Evolutionary conservation across 1,140 invertebrate species (phyloP), one percentile per base, ranked within the genome.

Genomic region (Bombus pascuorum): DNA sequence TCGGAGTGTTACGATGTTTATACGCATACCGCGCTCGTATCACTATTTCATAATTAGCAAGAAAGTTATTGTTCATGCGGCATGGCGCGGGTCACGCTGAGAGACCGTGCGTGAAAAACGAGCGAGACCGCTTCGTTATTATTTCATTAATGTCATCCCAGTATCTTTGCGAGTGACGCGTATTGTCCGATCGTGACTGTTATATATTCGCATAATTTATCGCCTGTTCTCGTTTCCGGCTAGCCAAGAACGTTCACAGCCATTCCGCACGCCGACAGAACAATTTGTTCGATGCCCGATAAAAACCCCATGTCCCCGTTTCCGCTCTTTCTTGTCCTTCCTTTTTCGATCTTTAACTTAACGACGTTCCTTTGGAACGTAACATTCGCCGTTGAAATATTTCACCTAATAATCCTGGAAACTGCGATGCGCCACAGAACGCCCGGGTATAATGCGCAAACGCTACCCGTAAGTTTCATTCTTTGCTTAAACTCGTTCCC

Each of bases 1-100:
- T 90, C 83, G 87, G 85, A 84, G 85, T 86, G 86, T 91, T 87
- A 86, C 86, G 77, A 90, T 91, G 88, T 92, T 93, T 92, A 92
- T 92, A 91, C 77, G 91, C 86, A 74, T 75, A 53, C 59, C 34
- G 39, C 18, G 79, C 80, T 90, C 88, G 87, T 92, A 92, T 91
- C 91, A 87, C 87, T 90, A 92, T 92, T 92, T 91, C 87, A 92
- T 92, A 92, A 92, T 93, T 93, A 93, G 90, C 89, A 88, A 90
- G 89, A 87, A 90, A 90, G 89, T 90, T 90, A 90, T 90, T 86
- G 83, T 90, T 65, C 70, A 32, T 77, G 80, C 74, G 68, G 85
- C 28, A 47, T 57, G 74, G 53, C 87, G 73, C 70, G 73, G 72
- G 80, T 87, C 70, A 85, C 79, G 78, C 59, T 84, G 86, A 47